Conservation (phyloP, 2,797 vertebrate species). For the Bufotes viridis region DNA sequence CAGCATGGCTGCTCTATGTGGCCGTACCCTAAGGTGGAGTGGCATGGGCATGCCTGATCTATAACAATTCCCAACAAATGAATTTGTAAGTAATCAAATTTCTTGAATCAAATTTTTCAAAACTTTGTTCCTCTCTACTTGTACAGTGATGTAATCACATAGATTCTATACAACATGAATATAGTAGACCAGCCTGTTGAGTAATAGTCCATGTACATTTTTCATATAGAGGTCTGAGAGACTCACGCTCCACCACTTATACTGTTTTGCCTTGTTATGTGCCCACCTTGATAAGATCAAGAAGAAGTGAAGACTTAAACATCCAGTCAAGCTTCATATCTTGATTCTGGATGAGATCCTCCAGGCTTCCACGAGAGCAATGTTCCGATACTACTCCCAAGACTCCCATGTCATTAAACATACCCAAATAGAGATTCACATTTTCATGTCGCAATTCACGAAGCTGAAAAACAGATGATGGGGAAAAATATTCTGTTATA, state of each 20-base stretch:
- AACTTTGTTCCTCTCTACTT: no score
- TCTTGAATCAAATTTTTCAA: no score
- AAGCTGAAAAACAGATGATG: slow-evolving; percentile 71
- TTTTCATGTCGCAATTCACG: slow-evolving; percentile 93
- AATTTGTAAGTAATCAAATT: no score
- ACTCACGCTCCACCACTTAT: background rate
- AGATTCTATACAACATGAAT: background rate
- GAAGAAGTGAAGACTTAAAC: slow-evolving; percentile 94
- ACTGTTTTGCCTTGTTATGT: fast-evolving
- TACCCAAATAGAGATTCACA: slow-evolving; percentile 87
- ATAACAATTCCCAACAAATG: no score
- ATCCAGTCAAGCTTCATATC: slow-evolving; percentile 97
- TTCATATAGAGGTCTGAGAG: background rate
- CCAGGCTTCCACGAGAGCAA: slow-evolving; percentile 87
- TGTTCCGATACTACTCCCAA: slow-evolving; percentile 90
- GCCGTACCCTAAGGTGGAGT: no score
- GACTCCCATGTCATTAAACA: slow-evolving; percentile 84
- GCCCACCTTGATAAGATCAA: slow-evolving; percentile 89
- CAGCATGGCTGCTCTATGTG: no score
- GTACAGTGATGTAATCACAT: background rate
- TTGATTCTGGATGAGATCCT: slow-evolving; percentile 86
- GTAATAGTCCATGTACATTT: background rate
- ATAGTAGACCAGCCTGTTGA: background rate
- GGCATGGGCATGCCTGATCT: no score
- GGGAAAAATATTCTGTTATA: background rate